These are phyloP conservation scores for Girardinus metallicus DNA, from an alignment of 2,797 vertebrate genomes.

Conservation along the genomic window DNA sequence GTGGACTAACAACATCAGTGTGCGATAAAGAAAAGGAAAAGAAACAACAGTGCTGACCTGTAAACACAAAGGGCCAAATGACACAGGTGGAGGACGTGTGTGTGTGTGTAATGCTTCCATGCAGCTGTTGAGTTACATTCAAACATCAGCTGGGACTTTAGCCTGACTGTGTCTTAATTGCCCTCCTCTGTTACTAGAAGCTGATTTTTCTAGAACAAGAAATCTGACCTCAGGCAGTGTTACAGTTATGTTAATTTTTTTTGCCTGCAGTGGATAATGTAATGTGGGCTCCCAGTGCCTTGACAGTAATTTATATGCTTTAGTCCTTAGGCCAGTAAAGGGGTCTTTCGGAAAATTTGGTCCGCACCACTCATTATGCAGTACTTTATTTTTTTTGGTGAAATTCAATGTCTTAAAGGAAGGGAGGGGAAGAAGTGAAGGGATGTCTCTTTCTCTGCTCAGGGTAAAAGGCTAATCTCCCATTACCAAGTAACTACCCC, in stretches of 20 bases:
- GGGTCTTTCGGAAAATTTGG: slow-evolving; percentile 37
- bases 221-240: slow-evolving; percentile 64
- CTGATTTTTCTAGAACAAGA: slow-evolving; percentile 64
- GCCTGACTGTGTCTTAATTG: slow-evolving; percentile 63
- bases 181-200: slow-evolving; percentile 44
- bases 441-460: slow-evolving; percentile 43
- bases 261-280: slow-evolving; percentile 54
- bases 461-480: slow-evolving; percentile 65
- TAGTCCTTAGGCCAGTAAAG: slow-evolving; percentile 39
- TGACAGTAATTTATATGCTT: slow-evolving; percentile 54
- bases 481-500: slow-evolving; percentile 43
- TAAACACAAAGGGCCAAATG: not conserved
- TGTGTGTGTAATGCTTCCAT: slow-evolving; percentile 17
- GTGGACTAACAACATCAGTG: slow-evolving; percentile 16
- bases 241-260: slow-evolving; percentile 72
- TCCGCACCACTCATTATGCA: slow-evolving; percentile 37
- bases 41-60: not conserved
- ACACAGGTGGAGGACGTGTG: slow-evolving; percentile 12
- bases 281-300: slow-evolving; percentile 52
- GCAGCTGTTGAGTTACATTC: slow-evolving; percentile 34
- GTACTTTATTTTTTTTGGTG: slow-evolving; percentile 1
- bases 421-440: slow-evolving; percentile 20
- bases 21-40: slow-evolving; percentile 18
- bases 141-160: slow-evolving; percentile 53
- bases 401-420: slow-evolving; percentile 26